Conservation (phyloP, 2,797 vertebrate genomes). For the Erithacus rubecula region DNA sequence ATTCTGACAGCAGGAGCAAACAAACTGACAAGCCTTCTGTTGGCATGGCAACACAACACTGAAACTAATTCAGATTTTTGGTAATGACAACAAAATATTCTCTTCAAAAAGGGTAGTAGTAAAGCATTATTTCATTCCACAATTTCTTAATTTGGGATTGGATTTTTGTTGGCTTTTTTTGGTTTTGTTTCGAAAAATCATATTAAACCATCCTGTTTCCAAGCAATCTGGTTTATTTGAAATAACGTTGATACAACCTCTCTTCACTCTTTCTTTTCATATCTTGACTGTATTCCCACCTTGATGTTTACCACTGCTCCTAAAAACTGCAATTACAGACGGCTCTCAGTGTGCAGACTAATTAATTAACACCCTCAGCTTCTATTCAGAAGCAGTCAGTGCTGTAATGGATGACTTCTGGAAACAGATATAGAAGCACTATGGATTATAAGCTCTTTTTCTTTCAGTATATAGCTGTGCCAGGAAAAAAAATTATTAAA, state of each 20-base stretch:
- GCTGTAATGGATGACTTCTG: not conserved
- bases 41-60: conserved; percentile 44
- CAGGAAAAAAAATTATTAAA: not conserved
- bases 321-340: not conserved
- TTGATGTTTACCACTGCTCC: not conserved
- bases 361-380: conserved; percentile 11
- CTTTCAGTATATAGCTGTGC: not conserved
- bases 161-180: not conserved
- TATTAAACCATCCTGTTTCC: not conserved
- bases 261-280: not conserved
- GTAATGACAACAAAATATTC: conserved; percentile 38
- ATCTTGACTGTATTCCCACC: not conserved
- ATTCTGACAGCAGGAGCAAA: conserved; percentile 47
- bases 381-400: not conserved
- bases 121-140: not conserved
- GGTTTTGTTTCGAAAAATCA: not conserved
- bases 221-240: not conserved
- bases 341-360: not conserved
- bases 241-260: not conserved
- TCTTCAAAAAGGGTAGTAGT: not conserved
- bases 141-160: not conserved
- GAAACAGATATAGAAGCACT: not conserved
- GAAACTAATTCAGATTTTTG: conserved; percentile 42
- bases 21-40: conserved; percentile 5
- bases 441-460: not conserved